phyloP scores from a whole-genome alignment of 2,797 vertebrate genomes.

The Rachycentron canadum region DNA sequence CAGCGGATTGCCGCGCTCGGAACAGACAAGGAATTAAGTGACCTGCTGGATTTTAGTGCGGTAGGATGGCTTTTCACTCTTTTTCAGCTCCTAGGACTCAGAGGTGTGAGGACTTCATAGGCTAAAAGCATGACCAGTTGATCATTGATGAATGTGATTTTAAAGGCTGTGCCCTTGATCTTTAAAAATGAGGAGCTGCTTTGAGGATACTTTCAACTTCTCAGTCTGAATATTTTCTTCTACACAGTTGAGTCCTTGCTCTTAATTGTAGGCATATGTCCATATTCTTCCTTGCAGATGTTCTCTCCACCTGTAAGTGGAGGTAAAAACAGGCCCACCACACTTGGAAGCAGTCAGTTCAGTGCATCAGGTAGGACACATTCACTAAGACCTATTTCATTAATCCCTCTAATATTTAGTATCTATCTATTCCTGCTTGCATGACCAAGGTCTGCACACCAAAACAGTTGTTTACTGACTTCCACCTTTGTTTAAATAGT shows the following conservation, averaged over 20 bases:
- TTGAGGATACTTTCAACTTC: not conserved
- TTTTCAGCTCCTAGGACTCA: conserved; percentile 8
- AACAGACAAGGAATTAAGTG: conserved; percentile 99
- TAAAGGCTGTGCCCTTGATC: conserved; percentile 1
- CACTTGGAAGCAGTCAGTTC: conserved; percentile 98
- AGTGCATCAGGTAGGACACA: conserved; percentile 93
- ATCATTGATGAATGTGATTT: conserved; percentile 3
- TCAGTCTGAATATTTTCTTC: not conserved
- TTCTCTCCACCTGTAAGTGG: conserved; percentile 98
- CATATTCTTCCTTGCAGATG: conserved; percentile 89
- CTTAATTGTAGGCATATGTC: conserved; percentile 27
- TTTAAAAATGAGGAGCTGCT: not conserved
- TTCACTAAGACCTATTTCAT: conserved; percentile 35
- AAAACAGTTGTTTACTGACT: conserved; percentile 41
- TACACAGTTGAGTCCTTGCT: conserved; percentile 16
- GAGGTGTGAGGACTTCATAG: conserved; percentile 18
- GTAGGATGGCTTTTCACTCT: conserved; percentile 83
- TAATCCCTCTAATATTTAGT: conserved; percentile 33
- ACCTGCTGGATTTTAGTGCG: conserved; percentile 99
- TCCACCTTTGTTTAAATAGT: conserved; percentile 40
- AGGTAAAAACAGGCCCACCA: conserved; percentile 97
- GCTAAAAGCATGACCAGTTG: conserved; percentile 18
- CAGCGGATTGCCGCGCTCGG: conserved; percentile 99
- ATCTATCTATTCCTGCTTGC: conserved; percentile 18
- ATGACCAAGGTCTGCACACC: conserved; percentile 39